phyloP scores from a whole-genome alignment of 2,797 vertebrate species.

The Vultur gryphus region DNA sequence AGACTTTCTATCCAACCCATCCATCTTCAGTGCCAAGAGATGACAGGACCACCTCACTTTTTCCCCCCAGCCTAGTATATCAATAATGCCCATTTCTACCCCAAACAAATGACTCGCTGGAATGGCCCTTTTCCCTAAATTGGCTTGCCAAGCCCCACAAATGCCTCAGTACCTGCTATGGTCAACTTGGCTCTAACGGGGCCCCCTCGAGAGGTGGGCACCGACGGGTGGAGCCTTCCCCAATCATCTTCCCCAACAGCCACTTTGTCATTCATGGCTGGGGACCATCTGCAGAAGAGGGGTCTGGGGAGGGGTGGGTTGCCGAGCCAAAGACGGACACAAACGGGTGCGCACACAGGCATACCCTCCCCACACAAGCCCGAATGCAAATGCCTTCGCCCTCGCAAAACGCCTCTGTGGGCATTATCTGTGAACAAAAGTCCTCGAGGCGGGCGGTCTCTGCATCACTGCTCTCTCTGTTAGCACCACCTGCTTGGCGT shows the following conservation, averaged over 20 bases:
- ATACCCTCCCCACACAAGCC: background rate
- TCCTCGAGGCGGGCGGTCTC: conserved; percentile 57
- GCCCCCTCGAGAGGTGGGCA: conserved; percentile 38
- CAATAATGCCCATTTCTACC: conserved; percentile 57
- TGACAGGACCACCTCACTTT: conserved; percentile 82
- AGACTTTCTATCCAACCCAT: conserved; percentile 89
- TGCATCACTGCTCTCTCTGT: conserved; percentile 60
- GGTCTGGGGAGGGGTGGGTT: background rate
- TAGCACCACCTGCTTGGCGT: conserved; percentile 69
- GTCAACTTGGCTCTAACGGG: background rate
- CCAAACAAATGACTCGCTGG: conserved; percentile 44
- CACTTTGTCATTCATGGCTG: conserved; percentile 21
- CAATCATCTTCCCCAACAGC: conserved; percentile 8
- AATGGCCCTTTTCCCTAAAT: conserved; percentile 49
- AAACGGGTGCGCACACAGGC: background rate
- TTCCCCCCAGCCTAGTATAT: conserved; percentile 43
- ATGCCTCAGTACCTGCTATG: background rate
- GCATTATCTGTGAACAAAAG: conserved; percentile 62
- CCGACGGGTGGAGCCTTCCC: conserved; percentile 28
- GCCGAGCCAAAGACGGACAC: background rate
- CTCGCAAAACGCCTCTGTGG: conserved; percentile 28
- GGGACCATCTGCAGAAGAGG: conserved; percentile 8
- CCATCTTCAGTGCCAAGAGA: conserved; percentile 91
- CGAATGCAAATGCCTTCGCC: conserved; percentile 50
- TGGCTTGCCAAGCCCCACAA: conserved; percentile 43